Base-by-base conservation (phyloP, 1,140 invertebrate genomes). In the Drosophila subpulchrella region DNA sequence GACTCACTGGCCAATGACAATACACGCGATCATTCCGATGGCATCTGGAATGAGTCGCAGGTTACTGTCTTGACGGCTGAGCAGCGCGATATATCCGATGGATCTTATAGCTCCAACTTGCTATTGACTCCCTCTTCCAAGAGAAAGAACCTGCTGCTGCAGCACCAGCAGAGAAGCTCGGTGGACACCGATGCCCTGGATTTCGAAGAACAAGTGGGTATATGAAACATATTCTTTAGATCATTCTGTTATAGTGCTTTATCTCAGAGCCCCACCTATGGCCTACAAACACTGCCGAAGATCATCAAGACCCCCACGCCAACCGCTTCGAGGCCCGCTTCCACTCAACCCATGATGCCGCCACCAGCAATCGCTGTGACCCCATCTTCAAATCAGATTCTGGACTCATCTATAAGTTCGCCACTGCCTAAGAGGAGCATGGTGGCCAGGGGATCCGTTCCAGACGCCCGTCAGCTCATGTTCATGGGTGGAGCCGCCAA, bases 41-140 rank as follows among this genome's bases (percentile, higher is more conserved):
- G 96, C 38, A 95, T 96, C 81, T 97, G 96, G 96, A 97, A 97
- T 92, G 96, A 97, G 93, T 97, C 96, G 13, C 96, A 97, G 93
- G 95, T 95, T 1, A 97, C 96, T 2, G 96, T 97, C 13, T 93
- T 97, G 30, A 96, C 96, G 91, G 95, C 95, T 1, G 96, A 92
- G 30, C 82, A 89, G 13, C 61, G 72, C 6, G 90, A 91, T n/a
- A 80, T 84, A 15, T 85, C 78, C 24, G 94, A 94, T 46, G 93
- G 93, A 4, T 91, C 95, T 7, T 89, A 81, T 50, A 90, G 81
- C 38, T 83, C 88, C 42, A 91, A 90, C 36, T 93, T 94, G 36
- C 82, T 96, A 50, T 79, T 97, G 36, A 97, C 96, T 3, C 96
- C 96, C 4, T 96, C 96, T 2, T 95, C 96, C 0, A 94, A 95